Evolutionary conservation across 2,797 vertebrate species (phyloP), one percentile per base, ranked within the genome.

Genomic region (Tarsius wallacei): DNA sequence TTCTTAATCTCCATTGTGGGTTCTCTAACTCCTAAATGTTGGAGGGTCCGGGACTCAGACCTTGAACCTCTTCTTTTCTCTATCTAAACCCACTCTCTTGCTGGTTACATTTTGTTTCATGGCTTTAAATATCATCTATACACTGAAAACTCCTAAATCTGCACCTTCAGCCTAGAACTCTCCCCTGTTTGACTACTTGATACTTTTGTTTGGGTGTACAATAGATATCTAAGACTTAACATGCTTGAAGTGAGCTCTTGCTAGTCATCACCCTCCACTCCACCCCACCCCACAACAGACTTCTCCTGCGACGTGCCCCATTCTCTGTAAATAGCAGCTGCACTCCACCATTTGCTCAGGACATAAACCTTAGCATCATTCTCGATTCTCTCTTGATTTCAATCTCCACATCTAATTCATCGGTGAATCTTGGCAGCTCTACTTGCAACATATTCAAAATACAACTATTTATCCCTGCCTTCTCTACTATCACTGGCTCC

Each of bases 31-130:
- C 6, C 15, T 26, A 64, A 91, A 49, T 17, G 24, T 5, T 88
- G 57, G 51, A 33, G 16, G 24, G 16, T n/a, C 36, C 53, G 33
- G 33, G 24, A 33, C 10, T 4, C 49, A 49, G 26, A 36, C 42
- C 47, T 49, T 36, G 64, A 47, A 33, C 3, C 33, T 82, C 53
- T 87, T 74, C 42, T 91, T 81, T 90, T 49, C 19, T 55, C 70
- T 49, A 22, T 2, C 42, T 15, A 16, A 3, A 10, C 5, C 8
- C 31, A 16, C 42, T 84, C 22, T 55, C 47, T 74, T 78, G 42
- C 70, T 70, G 90, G 90, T 42, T 53, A 94, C 77, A 51, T 64
- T 61, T 57, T 70, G 76, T 51, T 90, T 78, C 31, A 63, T 7
- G 21, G 49, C 31, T 87, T 90, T 78, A 28, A 73, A 47, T 73